A percentile compares a stretch with the other conserved stretches of the same genome.
Evolutionary conservation across 2,113 vertebrate species (phyloP).

Genomic region (Azemiops feae): DNA sequence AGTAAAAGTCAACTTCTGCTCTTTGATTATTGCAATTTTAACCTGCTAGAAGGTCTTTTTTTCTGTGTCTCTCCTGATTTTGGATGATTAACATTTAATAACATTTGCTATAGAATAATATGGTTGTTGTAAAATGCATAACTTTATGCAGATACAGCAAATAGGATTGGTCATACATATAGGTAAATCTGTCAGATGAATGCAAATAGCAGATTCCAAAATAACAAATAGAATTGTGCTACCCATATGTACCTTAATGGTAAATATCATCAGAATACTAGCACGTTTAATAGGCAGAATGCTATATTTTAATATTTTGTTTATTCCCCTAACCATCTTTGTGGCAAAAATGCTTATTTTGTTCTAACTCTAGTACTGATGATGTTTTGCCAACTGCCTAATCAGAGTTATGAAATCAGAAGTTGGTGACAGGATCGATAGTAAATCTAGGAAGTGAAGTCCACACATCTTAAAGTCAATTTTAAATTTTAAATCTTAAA

Average conservation of each 20-base stretch:
- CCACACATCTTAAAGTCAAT: not conserved
- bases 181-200: not conserved
- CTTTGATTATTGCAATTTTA: not conserved
- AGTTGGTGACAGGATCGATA: not conserved
- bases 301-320: not conserved
- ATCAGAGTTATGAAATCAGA: not conserved
- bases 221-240: not conserved
- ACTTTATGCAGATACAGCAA: not conserved
- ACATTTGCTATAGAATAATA: not conserved
- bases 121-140: not conserved
- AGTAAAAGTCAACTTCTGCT: not conserved
- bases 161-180: not conserved
- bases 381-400: not conserved
- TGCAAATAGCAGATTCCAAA: not conserved
- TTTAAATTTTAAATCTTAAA: too few relatives aligned
- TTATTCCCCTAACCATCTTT: not conserved
- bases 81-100: not conserved
- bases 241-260: not conserved
- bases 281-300: not conserved
- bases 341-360: not conserved
- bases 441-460: not conserved
- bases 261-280: not conserved
- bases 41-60: not conserved
- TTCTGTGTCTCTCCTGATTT: not conserved
- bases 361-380: not conserved